Conservation (phyloP, 2,113 vertebrate genomes). For the Gymnogyps californianus region DNA sequence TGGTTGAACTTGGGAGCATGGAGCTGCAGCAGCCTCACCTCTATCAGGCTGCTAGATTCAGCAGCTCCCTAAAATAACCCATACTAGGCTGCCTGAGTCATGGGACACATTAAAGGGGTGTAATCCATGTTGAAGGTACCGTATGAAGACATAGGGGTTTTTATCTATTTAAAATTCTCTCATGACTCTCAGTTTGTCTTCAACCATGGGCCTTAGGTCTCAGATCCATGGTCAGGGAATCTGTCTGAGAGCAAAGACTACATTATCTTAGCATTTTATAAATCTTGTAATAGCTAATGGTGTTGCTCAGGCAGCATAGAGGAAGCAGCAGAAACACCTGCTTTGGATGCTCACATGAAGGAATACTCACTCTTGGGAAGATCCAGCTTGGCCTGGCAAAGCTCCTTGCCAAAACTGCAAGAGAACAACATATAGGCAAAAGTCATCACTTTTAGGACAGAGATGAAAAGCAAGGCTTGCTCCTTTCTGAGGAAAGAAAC, state of each 20-base stretch:
- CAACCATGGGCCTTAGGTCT: background rate
- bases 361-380: constrained; percentile 90
- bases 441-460: background rate
- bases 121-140: background rate
- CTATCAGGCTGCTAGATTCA: background rate
- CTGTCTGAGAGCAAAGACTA: background rate
- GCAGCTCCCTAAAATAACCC: background rate
- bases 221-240: background rate
- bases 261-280: background rate
- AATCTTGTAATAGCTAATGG: background rate
- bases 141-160: background rate
- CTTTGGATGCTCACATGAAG: background rate
- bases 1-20: background rate
- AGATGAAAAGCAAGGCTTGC: background rate
- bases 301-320: background rate
- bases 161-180: background rate
- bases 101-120: background rate
- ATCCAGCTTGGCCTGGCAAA: constrained; percentile 84
- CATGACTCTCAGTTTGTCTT: background rate
- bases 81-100: background rate
- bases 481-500: background rate
- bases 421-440: background rate
- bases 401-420: constrained; percentile 91
- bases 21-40: background rate
- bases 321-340: background rate